Conservation (phyloP, 2,888 invertebrate species). For the Villa cingulata region DNA sequence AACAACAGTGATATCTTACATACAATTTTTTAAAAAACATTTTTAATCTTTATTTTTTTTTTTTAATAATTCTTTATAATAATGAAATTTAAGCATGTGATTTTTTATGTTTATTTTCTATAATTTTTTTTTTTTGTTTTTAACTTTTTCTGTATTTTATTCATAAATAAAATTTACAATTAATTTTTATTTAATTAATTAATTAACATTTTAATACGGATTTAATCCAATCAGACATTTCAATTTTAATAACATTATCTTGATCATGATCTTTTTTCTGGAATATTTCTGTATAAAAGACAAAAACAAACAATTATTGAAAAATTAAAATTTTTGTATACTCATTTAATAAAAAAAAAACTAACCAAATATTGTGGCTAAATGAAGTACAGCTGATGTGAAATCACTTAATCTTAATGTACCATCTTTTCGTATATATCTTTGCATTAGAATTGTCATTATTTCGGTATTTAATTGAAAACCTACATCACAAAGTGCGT, state of each 20-base stretch:
- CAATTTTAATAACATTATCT: constrained; percentile 68
- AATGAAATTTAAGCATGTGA: too few relatives aligned
- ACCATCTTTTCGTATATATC: constrained; percentile 87
- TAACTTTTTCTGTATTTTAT: too few relatives aligned
- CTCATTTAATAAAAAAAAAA: not conserved
- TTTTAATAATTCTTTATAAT: too few relatives aligned
- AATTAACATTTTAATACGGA: constrained; percentile 31
- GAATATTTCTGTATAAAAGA: constrained; percentile 46
- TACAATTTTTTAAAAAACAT: too few relatives aligned
- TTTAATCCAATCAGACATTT: constrained; percentile 50
- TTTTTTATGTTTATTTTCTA: too few relatives aligned
- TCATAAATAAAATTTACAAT: too few relatives aligned
- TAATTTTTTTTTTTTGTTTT: too few relatives aligned
- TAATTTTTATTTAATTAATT: too few relatives aligned
- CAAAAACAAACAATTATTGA: constrained; percentile 16
- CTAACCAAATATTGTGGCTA: constrained; percentile 78
- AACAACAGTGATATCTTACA: too few relatives aligned
- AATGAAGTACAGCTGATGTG: constrained; percentile 75
- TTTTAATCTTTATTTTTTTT: too few relatives aligned
- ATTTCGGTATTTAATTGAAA: constrained; percentile 77
- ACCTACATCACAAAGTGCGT: constrained; percentile 75
- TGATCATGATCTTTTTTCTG: constrained; percentile 67
- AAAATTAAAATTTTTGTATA: not conserved
- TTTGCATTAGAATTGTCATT: constrained; percentile 63
- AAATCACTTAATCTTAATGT: constrained; percentile 85